Conservation (phyloP, 2,888 invertebrate genomes). For the Cryptocephalus moraei region DNA sequence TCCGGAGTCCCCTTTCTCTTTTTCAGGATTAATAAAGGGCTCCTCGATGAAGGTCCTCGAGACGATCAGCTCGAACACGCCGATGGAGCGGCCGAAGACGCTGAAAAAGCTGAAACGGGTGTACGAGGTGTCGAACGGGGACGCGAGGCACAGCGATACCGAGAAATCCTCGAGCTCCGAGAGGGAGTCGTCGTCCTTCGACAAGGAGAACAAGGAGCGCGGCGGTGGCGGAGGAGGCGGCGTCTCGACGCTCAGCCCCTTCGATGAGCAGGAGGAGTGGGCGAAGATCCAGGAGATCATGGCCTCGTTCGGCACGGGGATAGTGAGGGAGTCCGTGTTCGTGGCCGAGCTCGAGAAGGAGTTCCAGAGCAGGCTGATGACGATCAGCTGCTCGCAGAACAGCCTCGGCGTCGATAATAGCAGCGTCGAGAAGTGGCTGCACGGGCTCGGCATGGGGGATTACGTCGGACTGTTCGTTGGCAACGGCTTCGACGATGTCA, state of each 20-base stretch:
- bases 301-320: constrained; percentile 83
- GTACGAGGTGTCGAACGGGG: constrained; percentile 46
- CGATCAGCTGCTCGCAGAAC: constrained; percentile 49
- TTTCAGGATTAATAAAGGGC: constrained; percentile 68
- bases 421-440: constrained; percentile 69
- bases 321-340: constrained; percentile 67
- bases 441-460: constrained; percentile 65
- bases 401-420: constrained; percentile 41
- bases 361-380: constrained; percentile 64
- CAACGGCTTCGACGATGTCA: constrained; percentile 85
- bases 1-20: neutral
- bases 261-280: constrained; percentile 94
- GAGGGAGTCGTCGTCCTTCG: constrained; percentile 28
- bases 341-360: constrained; percentile 71
- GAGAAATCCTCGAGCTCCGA: constrained; percentile 35
- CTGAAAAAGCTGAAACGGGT: constrained; percentile 64
- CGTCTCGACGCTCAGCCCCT: constrained; percentile 67
- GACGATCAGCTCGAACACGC: constrained; percentile 44
- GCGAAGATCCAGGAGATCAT: constrained; percentile 93
- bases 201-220: constrained; percentile 40
- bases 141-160: constrained; percentile 26
- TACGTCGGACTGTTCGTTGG: constrained; percentile 75
- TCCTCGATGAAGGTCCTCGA: constrained; percentile 53
- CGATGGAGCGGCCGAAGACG: constrained; percentile 63
- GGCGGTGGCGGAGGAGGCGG: too few relatives aligned